Evolutionary conservation across 2,797 vertebrate species (phyloP).

Genomic region (Muscicapa striata): DNA sequence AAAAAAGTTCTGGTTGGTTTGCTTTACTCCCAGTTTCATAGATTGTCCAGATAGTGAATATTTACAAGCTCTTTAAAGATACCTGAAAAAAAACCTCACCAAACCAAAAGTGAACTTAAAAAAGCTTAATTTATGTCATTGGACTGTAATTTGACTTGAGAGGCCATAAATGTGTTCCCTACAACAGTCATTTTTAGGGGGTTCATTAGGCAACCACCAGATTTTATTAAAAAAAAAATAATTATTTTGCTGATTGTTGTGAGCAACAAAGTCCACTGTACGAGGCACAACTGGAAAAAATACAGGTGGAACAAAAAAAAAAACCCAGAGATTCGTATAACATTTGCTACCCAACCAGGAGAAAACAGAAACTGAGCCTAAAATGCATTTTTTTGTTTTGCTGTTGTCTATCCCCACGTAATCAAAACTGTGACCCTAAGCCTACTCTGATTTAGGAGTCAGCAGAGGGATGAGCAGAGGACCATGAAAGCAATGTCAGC

Average conservation of each 20-base stretch:
- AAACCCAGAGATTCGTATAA: not conserved
- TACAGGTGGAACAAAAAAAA: not conserved
- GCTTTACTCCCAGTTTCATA: not conserved
- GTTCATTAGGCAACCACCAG: not conserved
- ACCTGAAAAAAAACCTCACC: not conserved
- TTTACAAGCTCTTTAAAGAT: not conserved
- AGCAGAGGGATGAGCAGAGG: not conserved
- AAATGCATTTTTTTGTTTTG: not conserved
- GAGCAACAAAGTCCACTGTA: not conserved
- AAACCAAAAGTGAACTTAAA: not conserved
- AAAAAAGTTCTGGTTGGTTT: not conserved
- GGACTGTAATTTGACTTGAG: not conserved
- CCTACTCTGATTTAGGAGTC: not conserved
- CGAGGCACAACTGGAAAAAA: not conserved
- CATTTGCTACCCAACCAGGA: not conserved
- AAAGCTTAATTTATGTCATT: not conserved
- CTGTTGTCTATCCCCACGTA: accelerated
- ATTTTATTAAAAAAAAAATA: not conserved
- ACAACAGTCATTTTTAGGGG: not conserved
- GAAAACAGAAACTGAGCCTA: not conserved
- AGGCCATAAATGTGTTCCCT: not conserved
- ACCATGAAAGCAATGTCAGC: accelerated
- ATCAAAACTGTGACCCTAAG: not conserved
- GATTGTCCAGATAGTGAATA: not conserved
- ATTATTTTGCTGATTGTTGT: not conserved